These are phyloP conservation scores for Leptobrachium ailaonicum DNA, from an alignment of 2,113 vertebrate genomes.

Conservation along the genomic window DNA sequence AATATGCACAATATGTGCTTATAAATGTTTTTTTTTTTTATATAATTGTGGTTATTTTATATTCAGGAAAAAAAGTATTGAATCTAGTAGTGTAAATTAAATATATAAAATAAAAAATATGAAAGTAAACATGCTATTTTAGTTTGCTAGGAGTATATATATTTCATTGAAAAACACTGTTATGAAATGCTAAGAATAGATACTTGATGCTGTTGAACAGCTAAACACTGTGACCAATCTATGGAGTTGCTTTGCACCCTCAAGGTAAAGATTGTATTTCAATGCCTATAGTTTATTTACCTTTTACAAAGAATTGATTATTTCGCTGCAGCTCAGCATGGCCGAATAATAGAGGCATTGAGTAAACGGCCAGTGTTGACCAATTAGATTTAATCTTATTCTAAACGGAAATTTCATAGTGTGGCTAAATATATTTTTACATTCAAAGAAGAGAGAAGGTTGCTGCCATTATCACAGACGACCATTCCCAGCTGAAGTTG, in stretches of 20 bases:
- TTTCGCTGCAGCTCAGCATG: background rate
- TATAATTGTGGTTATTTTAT: no score
- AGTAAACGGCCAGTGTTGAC: background rate
- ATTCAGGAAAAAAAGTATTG: no score
- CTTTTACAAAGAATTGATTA: conserved; percentile 10
- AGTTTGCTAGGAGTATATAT: no score
- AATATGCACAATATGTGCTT: no score
- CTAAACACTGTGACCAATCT: background rate
- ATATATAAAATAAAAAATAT: no score
- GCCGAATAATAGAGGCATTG: background rate
- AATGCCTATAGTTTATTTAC: conserved; percentile 10
- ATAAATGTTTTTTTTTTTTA: no score
- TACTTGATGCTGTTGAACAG: conserved; percentile 1
- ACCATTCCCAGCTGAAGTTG: no score
- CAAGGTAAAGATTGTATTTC: conserved; percentile 26
- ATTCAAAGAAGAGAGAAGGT: no score
- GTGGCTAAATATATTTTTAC: background rate
- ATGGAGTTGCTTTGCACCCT: conserved; percentile 7
- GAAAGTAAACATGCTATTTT: no score
- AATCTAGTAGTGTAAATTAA: no score
- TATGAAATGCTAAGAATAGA: background rate
- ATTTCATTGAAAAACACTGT: no score
- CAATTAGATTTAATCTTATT: conserved; percentile 1
- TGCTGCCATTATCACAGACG: no score
- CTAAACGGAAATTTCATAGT: background rate